phyloP scores from a whole-genome alignment of 2,888 invertebrate species.

The Trileptium ribeirensis region DNA sequence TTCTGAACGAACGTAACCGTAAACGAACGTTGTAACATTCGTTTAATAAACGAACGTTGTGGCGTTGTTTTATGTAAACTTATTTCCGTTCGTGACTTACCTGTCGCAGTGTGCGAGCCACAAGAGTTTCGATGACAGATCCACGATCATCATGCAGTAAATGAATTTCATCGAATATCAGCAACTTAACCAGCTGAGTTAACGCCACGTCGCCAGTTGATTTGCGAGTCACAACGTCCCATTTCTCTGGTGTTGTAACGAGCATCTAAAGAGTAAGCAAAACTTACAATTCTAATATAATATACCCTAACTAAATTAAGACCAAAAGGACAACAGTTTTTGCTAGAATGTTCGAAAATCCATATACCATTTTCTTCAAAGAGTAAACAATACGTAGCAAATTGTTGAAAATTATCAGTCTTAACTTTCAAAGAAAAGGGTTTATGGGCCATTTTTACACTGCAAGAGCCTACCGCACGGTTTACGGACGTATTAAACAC shows the following conservation, averaged over 20 bases:
- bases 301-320: background rate
- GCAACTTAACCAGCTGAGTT: conserved; percentile 76
- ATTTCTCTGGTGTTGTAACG: conserved; percentile 97
- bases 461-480: no score
- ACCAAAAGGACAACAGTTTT: background rate
- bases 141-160: conserved; percentile 92
- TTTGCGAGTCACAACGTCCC: conserved; percentile 98
- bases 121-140: conserved; percentile 91
- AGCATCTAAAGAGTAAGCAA: conserved; percentile 76
- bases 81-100: no score
- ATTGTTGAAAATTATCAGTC: no score
- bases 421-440: no score
- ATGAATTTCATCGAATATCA: conserved; percentile 95
- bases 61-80: no score
- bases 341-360: background rate
- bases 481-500: no score
- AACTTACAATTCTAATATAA: background rate
- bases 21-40: no score
- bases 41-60: no score
- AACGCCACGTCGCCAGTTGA: conserved; percentile 73
- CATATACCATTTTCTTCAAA: no score
- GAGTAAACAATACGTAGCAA: no score
- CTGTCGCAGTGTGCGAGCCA: conserved; percentile 86
- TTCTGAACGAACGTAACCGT: no score
- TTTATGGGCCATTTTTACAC: no score